Percentiles rank a stretch among this genome's conserved stretches.
Conservation (phyloP, 2,888 invertebrate genomes). For the Drosophila falleni region DNA sequence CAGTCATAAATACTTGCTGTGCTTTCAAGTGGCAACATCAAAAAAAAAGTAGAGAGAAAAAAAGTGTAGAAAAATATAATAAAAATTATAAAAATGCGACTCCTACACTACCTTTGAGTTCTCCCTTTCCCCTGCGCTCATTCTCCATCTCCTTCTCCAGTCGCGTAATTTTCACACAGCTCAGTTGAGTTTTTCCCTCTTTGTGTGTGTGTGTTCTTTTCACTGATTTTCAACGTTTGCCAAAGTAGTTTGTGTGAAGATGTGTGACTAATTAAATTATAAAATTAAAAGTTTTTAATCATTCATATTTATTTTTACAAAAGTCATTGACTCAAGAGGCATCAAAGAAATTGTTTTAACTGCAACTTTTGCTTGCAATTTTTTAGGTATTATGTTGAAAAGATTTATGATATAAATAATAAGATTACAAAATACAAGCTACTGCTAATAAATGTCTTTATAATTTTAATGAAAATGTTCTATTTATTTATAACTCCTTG, state of each 20-base stretch:
- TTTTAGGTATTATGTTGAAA: not conserved
- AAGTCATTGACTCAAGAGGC: slow-evolving; percentile 55
- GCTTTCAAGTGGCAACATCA: slow-evolving; percentile 75
- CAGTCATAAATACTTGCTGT: slow-evolving; percentile 78
- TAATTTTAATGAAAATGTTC: not conserved
- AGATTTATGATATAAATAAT: not conserved
- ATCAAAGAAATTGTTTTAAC: slow-evolving; percentile 13
- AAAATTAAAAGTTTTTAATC: slow-evolving; percentile 52
- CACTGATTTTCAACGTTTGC: slow-evolving; percentile 55
- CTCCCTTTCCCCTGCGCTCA: slow-evolving; percentile 22
- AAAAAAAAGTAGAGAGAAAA: slow-evolving; percentile 31
- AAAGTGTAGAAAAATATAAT: slow-evolving; percentile 36
- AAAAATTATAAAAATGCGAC: slow-evolving; percentile 69
- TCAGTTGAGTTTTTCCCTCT: slow-evolving; percentile 36
- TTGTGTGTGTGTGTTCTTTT: slow-evolving; percentile 57
- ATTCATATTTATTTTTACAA: slow-evolving; percentile 26
- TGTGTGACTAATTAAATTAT: slow-evolving; percentile 69
- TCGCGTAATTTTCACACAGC: slow-evolving; percentile 53
- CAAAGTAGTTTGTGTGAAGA: slow-evolving; percentile 48
- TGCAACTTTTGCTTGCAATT: not conserved
- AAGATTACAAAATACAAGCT: slow-evolving; percentile 1
- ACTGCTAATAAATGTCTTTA: not conserved
- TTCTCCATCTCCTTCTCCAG: not conserved
- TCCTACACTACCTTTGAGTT: slow-evolving; percentile 69
- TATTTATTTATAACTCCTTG: not conserved